Evolutionary conservation across 2,113 vertebrate genomes (phyloP).

Genomic region (Oenanthe melanoleuca): DNA sequence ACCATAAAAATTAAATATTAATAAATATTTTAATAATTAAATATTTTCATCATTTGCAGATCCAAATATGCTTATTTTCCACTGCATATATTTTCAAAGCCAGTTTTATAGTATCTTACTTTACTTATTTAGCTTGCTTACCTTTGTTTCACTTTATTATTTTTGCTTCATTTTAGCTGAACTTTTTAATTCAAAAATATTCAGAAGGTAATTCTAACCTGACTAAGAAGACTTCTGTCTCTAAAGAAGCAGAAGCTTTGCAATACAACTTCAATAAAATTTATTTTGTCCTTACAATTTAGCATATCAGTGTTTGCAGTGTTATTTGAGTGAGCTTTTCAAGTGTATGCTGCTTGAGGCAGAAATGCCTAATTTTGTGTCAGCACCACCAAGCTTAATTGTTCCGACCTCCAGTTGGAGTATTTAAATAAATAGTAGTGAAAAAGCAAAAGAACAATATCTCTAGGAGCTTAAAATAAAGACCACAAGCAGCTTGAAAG

Average conservation of each 20-base stretch:
- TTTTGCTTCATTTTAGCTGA: not conserved
- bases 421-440: not conserved
- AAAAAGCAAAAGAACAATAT: not conserved
- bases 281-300: not conserved
- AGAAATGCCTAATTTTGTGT: not conserved
- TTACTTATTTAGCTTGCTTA: not conserved
- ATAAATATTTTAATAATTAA: not conserved
- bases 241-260: not conserved
- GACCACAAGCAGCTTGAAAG: not conserved
- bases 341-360: not conserved
- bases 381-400: not conserved
- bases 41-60: not conserved
- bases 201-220: not conserved
- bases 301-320: not conserved
- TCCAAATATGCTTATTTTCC: not conserved
- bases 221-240: not conserved
- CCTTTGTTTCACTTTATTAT: not conserved
- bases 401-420: not conserved
- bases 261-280: not conserved
- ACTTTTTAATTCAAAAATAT: not conserved
- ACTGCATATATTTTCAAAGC: not conserved
- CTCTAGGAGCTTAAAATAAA: not conserved
- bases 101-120: not conserved
- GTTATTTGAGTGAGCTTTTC: not conserved
- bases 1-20: not conserved